Evolutionary conservation across 2,113 vertebrate genomes (phyloP), one percentile per base, ranked within the genome.

Genomic region (Colaptes auratus): DNA sequence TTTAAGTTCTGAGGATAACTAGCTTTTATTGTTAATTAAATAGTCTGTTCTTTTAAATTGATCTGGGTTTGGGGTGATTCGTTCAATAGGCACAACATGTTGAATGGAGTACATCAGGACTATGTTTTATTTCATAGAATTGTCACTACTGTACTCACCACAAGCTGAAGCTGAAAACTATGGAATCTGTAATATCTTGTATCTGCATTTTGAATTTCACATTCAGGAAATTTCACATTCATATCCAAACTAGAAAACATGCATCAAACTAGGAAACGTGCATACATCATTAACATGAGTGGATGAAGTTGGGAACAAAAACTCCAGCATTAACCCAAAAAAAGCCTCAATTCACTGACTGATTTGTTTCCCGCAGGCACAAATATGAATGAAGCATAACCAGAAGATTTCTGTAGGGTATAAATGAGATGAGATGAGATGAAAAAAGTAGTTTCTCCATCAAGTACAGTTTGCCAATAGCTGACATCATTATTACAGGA

Each of bases 371-470:
- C 74, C 61, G 58, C 58, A 77, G 82, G 73, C 95, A 90, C 55
- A 90, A 58, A 72, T 69, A 58, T 93, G 76, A 93, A 78, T 92
- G 36, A 65, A 48, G 79, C 82, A 75, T 56, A 93, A 69, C 33
- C 44, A 53, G 70, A 83, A 88, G 81, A 90, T 90, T 96, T 95
- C 86, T 24, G 19, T 71, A 84, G 72, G 58, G 81, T 86, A 93
- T 64, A 93, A 94, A 93, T 60, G 58, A 95, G 50, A 94, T 60
- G 58, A 95, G 50, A 94, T 60, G 46, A 88, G 59, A 39, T 39
- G 39, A 78, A 70, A 65, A 79, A 83, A 50, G 17, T 80, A 78
- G 64, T 71, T 90, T 86, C 39, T 89, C 53, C 65, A 90, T 77
- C 83, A 92, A 93, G 65, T 84, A 74, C 77, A 90, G 67, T 75